Percentiles rank a stretch among this genome's conserved stretches.
Evolutionary conservation across 2,797 vertebrate species (phyloP).

Genomic region (Helostoma temminkii): DNA sequence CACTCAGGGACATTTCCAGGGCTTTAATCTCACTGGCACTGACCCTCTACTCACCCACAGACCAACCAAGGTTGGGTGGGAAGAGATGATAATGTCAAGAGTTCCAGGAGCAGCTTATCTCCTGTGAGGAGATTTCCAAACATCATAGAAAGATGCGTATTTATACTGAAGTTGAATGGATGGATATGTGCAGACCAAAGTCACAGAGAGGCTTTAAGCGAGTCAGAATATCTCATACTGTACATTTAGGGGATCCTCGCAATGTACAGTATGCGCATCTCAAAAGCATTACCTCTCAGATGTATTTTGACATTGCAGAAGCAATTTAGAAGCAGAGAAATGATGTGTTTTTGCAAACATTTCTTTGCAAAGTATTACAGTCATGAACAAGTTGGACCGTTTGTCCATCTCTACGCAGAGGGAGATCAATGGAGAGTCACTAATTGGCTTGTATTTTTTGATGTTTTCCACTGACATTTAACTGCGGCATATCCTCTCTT

Average conservation of each 20-base stretch:
- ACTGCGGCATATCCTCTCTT: slow-evolving; percentile 34
- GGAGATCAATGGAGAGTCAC: slow-evolving; percentile 69
- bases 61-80: background rate
- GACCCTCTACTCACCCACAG: background rate
- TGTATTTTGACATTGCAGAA: slow-evolving; percentile 21
- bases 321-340: slow-evolving; percentile 21
- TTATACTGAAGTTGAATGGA: background rate
- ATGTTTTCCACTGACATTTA: slow-evolving; percentile 66
- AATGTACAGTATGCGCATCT: background rate
- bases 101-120: slow-evolving; percentile 3
- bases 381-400: slow-evolving; percentile 46
- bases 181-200: background rate
- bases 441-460: slow-evolving; percentile 68
- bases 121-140: background rate
- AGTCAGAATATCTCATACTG: background rate
- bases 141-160: background rate
- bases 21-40: slow-evolving; percentile 48
- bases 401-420: slow-evolving; percentile 23
- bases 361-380: slow-evolving; percentile 30
- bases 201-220: background rate
- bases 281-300: background rate
- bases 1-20: slow-evolving; percentile 57
- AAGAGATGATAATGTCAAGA: slow-evolving; percentile 20
- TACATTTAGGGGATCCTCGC: background rate
- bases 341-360: slow-evolving; percentile 47